Base-by-base conservation (phyloP, 2,113 vertebrate species). In the Rhineura floridana region DNA sequence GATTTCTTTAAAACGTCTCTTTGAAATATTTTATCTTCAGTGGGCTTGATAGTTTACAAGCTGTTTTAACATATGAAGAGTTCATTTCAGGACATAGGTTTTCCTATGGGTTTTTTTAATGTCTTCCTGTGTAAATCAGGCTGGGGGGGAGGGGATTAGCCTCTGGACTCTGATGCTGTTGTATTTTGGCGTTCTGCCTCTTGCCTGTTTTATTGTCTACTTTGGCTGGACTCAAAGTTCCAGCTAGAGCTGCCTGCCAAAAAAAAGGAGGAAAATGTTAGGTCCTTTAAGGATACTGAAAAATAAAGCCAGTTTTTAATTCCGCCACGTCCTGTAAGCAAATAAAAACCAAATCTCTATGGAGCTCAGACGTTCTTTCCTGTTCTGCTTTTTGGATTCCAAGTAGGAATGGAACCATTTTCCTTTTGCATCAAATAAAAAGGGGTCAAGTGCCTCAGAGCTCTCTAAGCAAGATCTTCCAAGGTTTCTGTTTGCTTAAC, bases 201-300 rank as follows among this genome's bases (percentile, higher is more conserved):
- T 88, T 88, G 80, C 77, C 87, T 88, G 87, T 88, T 88, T 88
- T 88, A 88, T 88, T 88, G 87, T 83, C 87, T 88, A 83, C 83
- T 88, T 88, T 88, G 87, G 87, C 87, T 83, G 87, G 81, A 88
- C 87, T 88, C 81, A 42, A 83, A 83, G 87, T 88, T 88, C 87
- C 81, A 88, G 70, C 72, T 67, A 39, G 81, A 77, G 25, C 44
- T 42, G 72, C 46, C 81, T 83, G 87, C 87, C 87, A 88, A 88
- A 77, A 67, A 67, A 77, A 83, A 55, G 12, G 87, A 59, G 80
- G n/a, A 4, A 75, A 77, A 88, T 88, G 87, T 88, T 83, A 88
- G 87, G 87, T 88, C 72, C 72, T 88, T 88, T 88, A 88, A 88
- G 87, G 87, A 83, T 83, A 88, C 87, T 88, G 81, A 52, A 76